These are phyloP conservation scores for Didymodactylos carnosus DNA, from an alignment of 2,888 invertebrate species.

Conservation along the genomic window DNA sequence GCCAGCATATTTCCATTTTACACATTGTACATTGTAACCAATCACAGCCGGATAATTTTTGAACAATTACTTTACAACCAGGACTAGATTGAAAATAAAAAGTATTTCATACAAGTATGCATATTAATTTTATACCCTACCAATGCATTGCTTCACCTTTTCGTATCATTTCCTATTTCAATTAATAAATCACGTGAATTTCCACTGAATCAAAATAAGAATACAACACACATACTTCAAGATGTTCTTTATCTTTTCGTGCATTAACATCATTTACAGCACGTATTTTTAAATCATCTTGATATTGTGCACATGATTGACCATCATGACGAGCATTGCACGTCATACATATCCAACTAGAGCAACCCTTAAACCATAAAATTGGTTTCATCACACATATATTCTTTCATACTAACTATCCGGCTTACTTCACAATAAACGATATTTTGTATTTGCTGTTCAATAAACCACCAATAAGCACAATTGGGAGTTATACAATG, in stretches of 20 bases:
- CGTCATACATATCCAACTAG: conserved; percentile 56
- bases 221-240: conserved; percentile 39
- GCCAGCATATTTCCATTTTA: conserved; percentile 82
- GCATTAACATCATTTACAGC: conserved; percentile 48
- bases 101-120: not conserved
- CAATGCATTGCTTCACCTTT: conserved; percentile 58
- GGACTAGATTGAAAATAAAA: conserved; percentile 42
- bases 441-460: not conserved
- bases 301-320: conserved; percentile 59
- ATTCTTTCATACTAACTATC: not conserved
- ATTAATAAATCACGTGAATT: not conserved
- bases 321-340: conserved; percentile 66
- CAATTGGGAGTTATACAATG: not conserved
- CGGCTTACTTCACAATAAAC: not conserved
- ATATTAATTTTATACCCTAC: not conserved
- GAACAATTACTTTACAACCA: conserved; percentile 58
- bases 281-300: conserved; percentile 44
- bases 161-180: conserved; percentile 51
- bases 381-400: not conserved
- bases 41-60: conserved; percentile 82
- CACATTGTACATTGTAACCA: conserved; percentile 76
- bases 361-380: conserved; percentile 47
- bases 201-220: not conserved
- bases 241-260: conserved; percentile 52
- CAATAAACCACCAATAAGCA: not conserved